Base-by-base conservation (phyloP, 2,797 vertebrate species). In the Vespertilio murinus region DNA sequence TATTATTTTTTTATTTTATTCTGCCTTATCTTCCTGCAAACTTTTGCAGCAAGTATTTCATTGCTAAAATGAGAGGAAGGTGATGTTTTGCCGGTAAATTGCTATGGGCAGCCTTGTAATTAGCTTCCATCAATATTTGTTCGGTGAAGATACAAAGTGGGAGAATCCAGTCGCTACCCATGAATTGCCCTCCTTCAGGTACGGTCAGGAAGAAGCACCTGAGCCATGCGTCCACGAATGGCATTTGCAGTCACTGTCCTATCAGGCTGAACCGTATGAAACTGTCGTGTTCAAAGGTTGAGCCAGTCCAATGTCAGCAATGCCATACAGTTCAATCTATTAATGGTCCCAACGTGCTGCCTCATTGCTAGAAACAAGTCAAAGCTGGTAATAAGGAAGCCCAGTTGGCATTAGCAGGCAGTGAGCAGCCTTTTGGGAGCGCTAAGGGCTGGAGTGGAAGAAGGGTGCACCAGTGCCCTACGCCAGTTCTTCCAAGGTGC, bases 321-420 rank as follows among this genome's bases (percentile, higher is more conserved):
- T 77, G 89, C 69, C 30, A 73, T 35, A 33, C 4, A 70, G 64
- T 69, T 92, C 30, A 23, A 49, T 18, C 45, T 52, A 52, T 81
- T 59, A 52, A 33, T 90, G 54, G 8, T 82, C 74, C 52, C 65
- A 73, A 38, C 56, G 30, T 33, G n/a, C 38, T 6, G 16, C 38
- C 45, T 71, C 25, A 64, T 84, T 73, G 25, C 56, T 79, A 77
- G 71, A 90, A 85, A 85, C 33, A 67, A 94, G 71, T 70, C 71
- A 64, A 71, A 49, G 6, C 38, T 84, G 73, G 64, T 38, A 47
- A 49, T 30, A 59, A 86, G 61, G 30, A 79, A 87, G 77, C n/a
- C 56, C 13, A 4, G 74, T 35, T 45, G 28, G 30, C 30, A 35
- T 75, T 35, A n/a, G 70, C 28, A 40, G 79, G 65, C 17, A 45